A percentile compares a stretch with the other conserved stretches of the same genome.
Conservation (phyloP, 2,113 vertebrate genomes). For the Neodontobutis hainanensis region DNA sequence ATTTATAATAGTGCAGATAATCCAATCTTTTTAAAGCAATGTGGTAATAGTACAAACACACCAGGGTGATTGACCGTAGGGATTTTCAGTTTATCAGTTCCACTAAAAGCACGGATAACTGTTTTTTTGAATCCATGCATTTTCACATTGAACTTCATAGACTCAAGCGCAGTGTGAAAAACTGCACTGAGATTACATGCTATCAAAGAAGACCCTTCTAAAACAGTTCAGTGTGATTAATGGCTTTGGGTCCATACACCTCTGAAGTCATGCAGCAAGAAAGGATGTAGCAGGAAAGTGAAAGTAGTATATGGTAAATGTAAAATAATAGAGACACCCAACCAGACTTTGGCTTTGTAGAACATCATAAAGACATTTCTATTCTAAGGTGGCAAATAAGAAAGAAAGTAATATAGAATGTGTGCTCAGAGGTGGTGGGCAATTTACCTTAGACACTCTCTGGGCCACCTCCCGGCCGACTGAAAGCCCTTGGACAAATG, state of each 20-base stretch:
- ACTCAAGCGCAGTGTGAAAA: conserved; percentile 43
- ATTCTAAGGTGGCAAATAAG: too few relatives aligned
- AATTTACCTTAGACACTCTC: conserved; percentile 94
- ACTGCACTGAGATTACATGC: conserved; percentile 52
- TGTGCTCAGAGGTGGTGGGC: conserved; percentile 5
- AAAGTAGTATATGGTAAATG: conserved; percentile 28
- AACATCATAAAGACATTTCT: not conserved
- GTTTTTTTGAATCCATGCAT: conserved; percentile 54
- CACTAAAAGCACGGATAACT: conserved; percentile 36
- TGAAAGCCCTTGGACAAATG: conserved; percentile 94
- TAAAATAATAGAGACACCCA: conserved; percentile 22
- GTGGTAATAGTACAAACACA: conserved; percentile 20
- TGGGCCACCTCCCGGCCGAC: conserved; percentile 95
- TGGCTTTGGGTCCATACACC: conserved; percentile 34
- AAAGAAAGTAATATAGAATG: not conserved
- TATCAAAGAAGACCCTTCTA: conserved; percentile 63
- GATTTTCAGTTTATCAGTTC: conserved; percentile 31
- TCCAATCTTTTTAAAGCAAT: conserved; percentile 42
- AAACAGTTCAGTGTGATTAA: conserved; percentile 53
- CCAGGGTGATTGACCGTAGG: conserved; percentile 12
- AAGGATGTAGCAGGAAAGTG: conserved; percentile 15
- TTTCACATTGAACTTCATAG: conserved; percentile 39
- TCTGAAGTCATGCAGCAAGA: conserved; percentile 37
- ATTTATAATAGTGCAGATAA: conserved; percentile 52
- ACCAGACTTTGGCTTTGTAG: conserved; percentile 14